Evolutionary conservation across 2,888 invertebrate species (phyloP), one percentile per base, ranked within the genome.

Genomic region (Hyles lineata): DNA sequence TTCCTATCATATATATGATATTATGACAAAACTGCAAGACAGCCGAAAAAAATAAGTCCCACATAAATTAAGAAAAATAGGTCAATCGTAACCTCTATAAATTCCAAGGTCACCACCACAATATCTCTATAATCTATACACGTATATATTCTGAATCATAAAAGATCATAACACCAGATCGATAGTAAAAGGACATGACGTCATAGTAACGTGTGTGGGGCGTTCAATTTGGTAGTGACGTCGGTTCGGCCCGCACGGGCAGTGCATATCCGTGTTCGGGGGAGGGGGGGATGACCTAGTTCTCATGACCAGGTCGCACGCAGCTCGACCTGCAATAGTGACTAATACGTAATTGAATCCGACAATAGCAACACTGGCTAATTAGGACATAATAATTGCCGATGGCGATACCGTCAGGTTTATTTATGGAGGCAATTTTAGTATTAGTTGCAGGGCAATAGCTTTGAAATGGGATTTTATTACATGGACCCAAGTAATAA

Each of bases 261-360:
- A 62, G 72, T 67, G 72, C 70, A 69, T 73, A 61, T n/a, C 70
- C 70, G 72, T 62, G 70, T 71, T 72, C 43, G 72, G 75, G 77
- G 73, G 73, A 79, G 77, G 80, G 74, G 75, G 81, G 78, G 79
- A 76, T 86, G 92, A 90, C 92, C 93, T 76, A 92, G 83, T 88
- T 93, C 81, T 76, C 82, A 82, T 90, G 91, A 91, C 92, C 91
- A 81, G 91, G 89, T 87, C 88, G 81, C 83, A 85, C 86, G 86
- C 86, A 86, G 83, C 83, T 83, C 23, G 58, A 72, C 72, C 72
- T 72, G 43, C 35, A 35, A 58, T 58, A 71, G 50, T 50, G 52
- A 61, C 50, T 71, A 71, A 62, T 71, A 52, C 17, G 52, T 71
- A 63, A 29, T 62, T 71, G 61, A 71, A 71, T n/a, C 50, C 21